Conservation (phyloP, 2,113 vertebrate species). For the Pelecanus crispus region DNA sequence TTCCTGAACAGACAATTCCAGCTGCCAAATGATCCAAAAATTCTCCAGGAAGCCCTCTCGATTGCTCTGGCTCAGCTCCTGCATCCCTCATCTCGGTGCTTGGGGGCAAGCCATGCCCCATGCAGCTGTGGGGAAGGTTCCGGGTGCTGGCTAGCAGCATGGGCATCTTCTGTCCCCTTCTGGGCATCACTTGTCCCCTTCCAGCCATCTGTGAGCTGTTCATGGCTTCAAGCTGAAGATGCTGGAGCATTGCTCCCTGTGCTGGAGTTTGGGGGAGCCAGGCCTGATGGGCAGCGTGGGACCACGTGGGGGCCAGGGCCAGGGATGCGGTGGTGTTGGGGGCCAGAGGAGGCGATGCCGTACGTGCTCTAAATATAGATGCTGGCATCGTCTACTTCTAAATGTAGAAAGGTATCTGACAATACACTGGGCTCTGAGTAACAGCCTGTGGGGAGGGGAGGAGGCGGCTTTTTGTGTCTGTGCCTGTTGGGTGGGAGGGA, state of each 20-base stretch:
- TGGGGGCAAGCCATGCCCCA: accelerated
- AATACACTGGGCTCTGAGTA: slow-evolving; percentile 45
- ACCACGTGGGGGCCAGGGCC: accelerated
- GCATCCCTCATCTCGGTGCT: accelerated
- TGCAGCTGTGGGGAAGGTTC: background rate
- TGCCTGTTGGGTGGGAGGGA: background rate
- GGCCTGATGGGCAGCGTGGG: background rate
- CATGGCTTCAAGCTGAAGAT: background rate
- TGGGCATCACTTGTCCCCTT: background rate
- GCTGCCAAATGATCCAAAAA: background rate
- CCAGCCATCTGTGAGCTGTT: accelerated
- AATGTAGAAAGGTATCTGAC: slow-evolving; percentile 35
- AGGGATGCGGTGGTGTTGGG: background rate
- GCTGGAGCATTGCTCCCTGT: background rate
- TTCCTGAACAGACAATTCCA: background rate
- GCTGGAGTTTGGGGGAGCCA: background rate
- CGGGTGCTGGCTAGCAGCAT: background rate
- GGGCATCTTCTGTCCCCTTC: background rate
- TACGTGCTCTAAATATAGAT: background rate
- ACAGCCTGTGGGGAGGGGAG: background rate
- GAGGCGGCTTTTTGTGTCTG: slow-evolving; percentile 14
- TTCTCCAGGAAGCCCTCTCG: background rate
- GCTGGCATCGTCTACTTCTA: slow-evolving; percentile 20
- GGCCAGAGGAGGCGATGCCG: background rate
- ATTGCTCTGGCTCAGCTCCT: background rate